Percentiles rank a stretch among this genome's conserved stretches.
Evolutionary conservation across 2,113 vertebrate species (phyloP).

Genomic region (Orycteropus afer): DNA sequence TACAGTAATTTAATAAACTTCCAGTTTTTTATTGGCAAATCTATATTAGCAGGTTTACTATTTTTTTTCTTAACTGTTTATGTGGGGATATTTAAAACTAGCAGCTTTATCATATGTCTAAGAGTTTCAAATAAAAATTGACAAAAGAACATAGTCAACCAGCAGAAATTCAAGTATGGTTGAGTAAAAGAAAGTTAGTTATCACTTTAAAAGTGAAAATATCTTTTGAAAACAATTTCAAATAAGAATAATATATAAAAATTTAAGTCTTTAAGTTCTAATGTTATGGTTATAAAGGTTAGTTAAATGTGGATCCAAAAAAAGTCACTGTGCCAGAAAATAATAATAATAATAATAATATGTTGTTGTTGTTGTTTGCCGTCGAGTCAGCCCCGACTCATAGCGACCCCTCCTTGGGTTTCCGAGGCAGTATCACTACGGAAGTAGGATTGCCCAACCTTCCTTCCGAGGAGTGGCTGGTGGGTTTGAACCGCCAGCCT

Average conservation of each 20-base stretch:
- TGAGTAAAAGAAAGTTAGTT: conserved; percentile 11
- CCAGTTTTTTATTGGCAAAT: conserved; percentile 32
- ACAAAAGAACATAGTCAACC: not conserved
- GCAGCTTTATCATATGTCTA: not conserved
- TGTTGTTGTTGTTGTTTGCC: no score
- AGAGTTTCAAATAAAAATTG: not conserved
- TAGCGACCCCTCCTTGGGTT: no score
- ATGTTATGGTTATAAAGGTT: not conserved
- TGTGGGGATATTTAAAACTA: not conserved
- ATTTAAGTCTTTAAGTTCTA: not conserved
- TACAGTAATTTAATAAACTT: not conserved
- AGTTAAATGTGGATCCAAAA: not conserved
- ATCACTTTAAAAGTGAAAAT: not conserved
- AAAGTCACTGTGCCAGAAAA: conserved; percentile 1
- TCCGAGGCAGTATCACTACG: no score
- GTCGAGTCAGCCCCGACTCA: no score
- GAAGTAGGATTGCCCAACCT: no score
- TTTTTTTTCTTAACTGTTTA: conserved; percentile 2
- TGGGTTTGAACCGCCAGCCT: no score
- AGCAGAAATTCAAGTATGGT: not conserved
- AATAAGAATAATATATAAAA: not conserved
- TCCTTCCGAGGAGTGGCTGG: no score
- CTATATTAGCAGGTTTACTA: not conserved
- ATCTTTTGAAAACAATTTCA: conserved; percentile 5
- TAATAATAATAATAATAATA: no score